These are phyloP conservation scores for Cyclophora albipunctata DNA, from an alignment of 2,888 invertebrate species.

Conservation along the genomic window DNA sequence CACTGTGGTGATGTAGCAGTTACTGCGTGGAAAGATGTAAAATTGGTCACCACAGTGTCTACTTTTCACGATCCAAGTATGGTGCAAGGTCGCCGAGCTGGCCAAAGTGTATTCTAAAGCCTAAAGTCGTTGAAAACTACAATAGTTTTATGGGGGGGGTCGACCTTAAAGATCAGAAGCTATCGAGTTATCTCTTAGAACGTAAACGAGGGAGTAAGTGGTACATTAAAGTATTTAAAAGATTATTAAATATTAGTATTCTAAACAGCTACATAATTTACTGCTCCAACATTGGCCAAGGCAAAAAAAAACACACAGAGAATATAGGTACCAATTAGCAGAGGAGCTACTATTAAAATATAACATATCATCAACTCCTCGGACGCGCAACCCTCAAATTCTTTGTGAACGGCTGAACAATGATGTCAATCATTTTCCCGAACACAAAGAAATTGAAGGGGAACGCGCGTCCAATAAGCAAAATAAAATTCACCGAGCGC, in stretches of 20 bases:
- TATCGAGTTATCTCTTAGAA: background rate
- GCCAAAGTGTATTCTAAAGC: background rate
- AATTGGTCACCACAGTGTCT: conserved; percentile 2
- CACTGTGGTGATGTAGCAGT: conserved; percentile 1
- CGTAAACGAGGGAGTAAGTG: background rate
- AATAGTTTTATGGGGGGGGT: background rate
- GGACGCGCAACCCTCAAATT: no score
- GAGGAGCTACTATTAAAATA: background rate
- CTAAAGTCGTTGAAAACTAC: background rate
- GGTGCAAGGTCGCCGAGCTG: conserved; percentile 2
- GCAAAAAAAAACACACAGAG: background rate
- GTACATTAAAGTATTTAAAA: background rate
- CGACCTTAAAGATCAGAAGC: background rate
- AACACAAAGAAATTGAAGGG: no score
- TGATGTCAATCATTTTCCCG: no score
- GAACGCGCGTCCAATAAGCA: no score
- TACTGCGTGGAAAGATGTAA: conserved; percentile 1
- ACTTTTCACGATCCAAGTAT: conserved; percentile 2
- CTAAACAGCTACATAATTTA: background rate
- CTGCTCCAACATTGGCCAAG: background rate
- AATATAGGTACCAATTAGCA: background rate
- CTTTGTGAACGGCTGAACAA: no score
- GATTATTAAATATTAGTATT: background rate
- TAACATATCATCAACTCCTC: no score
- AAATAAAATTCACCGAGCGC: no score